Conservation (phyloP, 2,888 invertebrate species). For the Drosophila peninsularis region DNA sequence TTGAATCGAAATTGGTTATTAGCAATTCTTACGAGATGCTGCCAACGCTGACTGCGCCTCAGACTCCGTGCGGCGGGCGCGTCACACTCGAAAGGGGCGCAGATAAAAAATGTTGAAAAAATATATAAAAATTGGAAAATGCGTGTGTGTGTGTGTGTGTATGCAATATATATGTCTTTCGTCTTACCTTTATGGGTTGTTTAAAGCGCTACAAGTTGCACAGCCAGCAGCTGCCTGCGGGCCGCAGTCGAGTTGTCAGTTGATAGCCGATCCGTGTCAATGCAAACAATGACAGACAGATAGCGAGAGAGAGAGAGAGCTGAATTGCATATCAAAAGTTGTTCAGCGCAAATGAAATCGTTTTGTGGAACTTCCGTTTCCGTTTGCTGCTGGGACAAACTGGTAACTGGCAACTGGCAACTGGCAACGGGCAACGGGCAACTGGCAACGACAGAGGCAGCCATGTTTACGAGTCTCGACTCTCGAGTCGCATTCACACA, state of each 20-base stretch:
- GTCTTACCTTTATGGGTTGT: conserved; percentile 42
- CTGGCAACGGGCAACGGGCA: conserved; percentile 4
- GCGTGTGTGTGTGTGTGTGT: conserved; percentile 18
- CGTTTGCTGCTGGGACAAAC: conserved; percentile 44
- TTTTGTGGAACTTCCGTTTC: conserved; percentile 78
- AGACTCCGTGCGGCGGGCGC: conserved; percentile 22
- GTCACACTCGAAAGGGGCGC: conserved; percentile 65
- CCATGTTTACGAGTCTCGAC: conserved; percentile 68
- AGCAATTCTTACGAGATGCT: conserved; percentile 74
- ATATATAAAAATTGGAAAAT: conserved; percentile 54
- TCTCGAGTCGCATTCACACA: conserved; percentile 67
- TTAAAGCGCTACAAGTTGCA: conserved; percentile 65
- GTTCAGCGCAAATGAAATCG: conserved; percentile 78
- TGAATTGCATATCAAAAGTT: conserved; percentile 75
- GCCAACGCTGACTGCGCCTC: conserved; percentile 23
- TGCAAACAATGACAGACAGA: conserved; percentile 62
- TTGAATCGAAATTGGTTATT: conserved; percentile 81
- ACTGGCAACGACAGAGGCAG: conserved; percentile 14
- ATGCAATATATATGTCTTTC: conserved; percentile 61
- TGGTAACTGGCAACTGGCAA: conserved; percentile 2
- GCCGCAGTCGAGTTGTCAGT: conserved; percentile 51
- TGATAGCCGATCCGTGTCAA: conserved; percentile 68
- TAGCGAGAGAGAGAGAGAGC: conserved; percentile 12
- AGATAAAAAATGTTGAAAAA: conserved; percentile 7
- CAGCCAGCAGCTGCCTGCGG: conserved; percentile 26